Evolutionary conservation across 2,797 vertebrate species (phyloP).

Genomic region (Chaetophractus vellerosus): DNA sequence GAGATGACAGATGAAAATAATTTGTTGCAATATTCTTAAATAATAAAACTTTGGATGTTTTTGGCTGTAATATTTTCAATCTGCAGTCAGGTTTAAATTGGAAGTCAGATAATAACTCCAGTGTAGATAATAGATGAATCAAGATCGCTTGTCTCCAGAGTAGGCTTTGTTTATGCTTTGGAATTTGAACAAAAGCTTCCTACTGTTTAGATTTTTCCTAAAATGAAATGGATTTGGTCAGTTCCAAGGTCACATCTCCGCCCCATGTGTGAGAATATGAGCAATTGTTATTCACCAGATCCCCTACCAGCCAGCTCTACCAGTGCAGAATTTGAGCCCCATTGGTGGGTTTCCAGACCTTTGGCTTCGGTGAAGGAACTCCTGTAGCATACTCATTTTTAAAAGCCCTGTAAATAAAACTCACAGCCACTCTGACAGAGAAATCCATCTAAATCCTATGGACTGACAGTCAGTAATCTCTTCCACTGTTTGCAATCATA

Average conservation of each 20-base stretch:
- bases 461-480: constrained; percentile 63
- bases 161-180: constrained; percentile 13
- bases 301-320: neutral
- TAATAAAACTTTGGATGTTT: neutral
- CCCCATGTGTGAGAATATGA: neutral
- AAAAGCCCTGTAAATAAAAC: constrained; percentile 6
- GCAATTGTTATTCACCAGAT: neutral
- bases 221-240: neutral
- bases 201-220: neutral
- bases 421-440: neutral
- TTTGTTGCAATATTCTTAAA: neutral
- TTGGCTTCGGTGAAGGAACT: neutral
- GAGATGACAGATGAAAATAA: constrained; percentile 6
- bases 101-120: neutral
- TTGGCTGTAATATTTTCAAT: constrained; percentile 6
- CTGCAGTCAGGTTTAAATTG: neutral
- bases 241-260: neutral
- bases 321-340: neutral
- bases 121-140: neutral
- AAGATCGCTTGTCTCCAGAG: neutral
- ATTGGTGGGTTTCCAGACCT: neutral
- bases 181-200: constrained; percentile 23
- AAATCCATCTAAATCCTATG: constrained; percentile 19
- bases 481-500: neutral
- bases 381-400: constrained; percentile 44